Evolutionary conservation across 2,113 vertebrate genomes (phyloP).

Genomic region (Columba janthina): DNA sequence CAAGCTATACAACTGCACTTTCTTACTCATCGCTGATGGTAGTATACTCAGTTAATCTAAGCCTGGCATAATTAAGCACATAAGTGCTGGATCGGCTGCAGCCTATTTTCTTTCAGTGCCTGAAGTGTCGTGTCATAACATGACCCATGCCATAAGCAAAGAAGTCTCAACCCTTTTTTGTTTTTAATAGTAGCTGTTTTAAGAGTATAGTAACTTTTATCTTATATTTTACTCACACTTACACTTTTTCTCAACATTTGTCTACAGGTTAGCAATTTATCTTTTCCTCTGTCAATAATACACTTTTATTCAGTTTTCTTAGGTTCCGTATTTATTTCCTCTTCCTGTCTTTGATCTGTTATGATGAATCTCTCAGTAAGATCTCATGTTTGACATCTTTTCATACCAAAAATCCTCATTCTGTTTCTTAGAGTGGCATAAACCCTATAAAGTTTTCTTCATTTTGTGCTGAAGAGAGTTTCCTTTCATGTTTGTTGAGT

Average conservation of each 20-base stretch:
- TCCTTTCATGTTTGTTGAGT: background rate
- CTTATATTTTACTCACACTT: background rate
- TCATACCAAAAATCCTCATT: background rate
- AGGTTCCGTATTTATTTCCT: background rate
- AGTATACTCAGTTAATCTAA: background rate
- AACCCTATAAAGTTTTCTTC: background rate
- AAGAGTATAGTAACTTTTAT: background rate
- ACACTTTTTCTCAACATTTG: background rate
- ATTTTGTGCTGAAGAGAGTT: background rate
- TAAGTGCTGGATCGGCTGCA: background rate
- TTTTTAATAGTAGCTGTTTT: background rate
- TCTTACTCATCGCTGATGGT: background rate
- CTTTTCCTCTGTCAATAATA: background rate
- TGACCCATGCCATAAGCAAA: background rate
- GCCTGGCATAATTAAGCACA: background rate
- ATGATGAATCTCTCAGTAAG: background rate
- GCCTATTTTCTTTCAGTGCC: background rate
- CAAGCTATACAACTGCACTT: background rate
- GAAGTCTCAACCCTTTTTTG: background rate
- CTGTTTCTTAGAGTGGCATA: background rate
- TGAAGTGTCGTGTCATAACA: rapidly evolving
- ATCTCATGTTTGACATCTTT: background rate
- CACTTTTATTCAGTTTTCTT: background rate
- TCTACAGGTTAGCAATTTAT: background rate
- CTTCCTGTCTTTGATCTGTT: background rate